phyloP scores from a whole-genome alignment of 2,888 invertebrate genomes.

The Penaeus monodon region DNA sequence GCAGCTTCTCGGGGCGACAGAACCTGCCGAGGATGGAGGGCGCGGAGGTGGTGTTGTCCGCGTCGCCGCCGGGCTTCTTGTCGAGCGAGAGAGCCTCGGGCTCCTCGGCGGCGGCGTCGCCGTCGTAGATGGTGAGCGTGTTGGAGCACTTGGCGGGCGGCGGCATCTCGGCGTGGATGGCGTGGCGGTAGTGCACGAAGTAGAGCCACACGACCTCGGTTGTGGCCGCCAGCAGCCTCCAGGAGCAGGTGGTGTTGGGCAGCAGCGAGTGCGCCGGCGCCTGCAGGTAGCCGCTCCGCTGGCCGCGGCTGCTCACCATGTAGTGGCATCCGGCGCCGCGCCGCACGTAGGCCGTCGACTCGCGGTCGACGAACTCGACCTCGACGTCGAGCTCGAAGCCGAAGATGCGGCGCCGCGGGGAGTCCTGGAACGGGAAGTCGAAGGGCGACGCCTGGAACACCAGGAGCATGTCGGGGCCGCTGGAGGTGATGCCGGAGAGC shows the following conservation, averaged over 20 bases:
- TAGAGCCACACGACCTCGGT: constrained; percentile 87
- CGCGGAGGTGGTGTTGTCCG: constrained; percentile 12
- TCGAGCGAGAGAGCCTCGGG: not conserved
- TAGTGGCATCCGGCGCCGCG: constrained; percentile 76
- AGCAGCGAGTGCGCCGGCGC: constrained; percentile 84
- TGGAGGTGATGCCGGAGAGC: constrained; percentile 54
- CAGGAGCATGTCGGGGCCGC: constrained; percentile 55
- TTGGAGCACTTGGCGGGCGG: constrained; percentile 57
- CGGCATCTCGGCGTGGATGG: constrained; percentile 59
- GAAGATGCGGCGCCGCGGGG: constrained; percentile 57
- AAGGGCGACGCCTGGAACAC: constrained; percentile 62
- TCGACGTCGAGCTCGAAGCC: constrained; percentile 62
- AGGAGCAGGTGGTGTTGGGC: constrained; percentile 85
- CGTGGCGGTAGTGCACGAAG: constrained; percentile 80
- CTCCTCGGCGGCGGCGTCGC: constrained; percentile 18
- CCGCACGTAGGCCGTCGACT: constrained; percentile 60
- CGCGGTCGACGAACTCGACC: constrained; percentile 60
- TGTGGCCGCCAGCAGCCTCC: constrained; percentile 72
- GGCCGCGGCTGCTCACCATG: constrained; percentile 81
- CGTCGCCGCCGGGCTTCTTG: not conserved
- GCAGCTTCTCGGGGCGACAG: constrained; percentile 57
- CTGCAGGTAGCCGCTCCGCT: constrained; percentile 80
- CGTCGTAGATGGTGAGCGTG: constrained; percentile 59
- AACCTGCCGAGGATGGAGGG: constrained; percentile 50
- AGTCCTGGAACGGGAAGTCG: constrained; percentile 63